Percentiles rank a stretch among this genome's conserved stretches.
Evolutionary conservation across 2,113 vertebrate genomes (phyloP).

Genomic region (Tichodroma muraria): DNA sequence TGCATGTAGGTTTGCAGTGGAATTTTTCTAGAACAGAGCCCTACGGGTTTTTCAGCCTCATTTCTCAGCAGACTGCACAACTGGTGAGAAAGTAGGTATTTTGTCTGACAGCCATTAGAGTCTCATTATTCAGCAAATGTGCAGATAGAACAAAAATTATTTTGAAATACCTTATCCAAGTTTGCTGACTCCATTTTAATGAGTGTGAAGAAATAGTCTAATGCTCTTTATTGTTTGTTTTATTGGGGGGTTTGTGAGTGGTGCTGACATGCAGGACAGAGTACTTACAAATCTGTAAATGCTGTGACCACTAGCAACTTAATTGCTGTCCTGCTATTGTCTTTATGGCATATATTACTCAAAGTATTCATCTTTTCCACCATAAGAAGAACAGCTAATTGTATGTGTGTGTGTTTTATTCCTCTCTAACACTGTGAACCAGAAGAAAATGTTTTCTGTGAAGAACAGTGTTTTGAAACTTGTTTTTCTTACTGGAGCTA

Average conservation of each 20-base stretch:
- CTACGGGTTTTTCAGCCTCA: conserved; percentile 39
- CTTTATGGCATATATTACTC: background rate
- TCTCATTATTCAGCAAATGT: conserved; percentile 53
- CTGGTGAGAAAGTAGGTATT: conserved; percentile 27
- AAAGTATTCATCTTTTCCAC: background rate
- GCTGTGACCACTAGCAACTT: background rate
- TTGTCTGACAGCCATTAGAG: conserved; percentile 49
- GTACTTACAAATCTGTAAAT: background rate
- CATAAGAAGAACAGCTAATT: background rate
- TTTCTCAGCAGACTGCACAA: conserved; percentile 62
- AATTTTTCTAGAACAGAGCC: conserved; percentile 36
- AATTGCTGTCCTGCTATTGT: background rate
- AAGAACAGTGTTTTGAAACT: background rate
- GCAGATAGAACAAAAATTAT: conserved; percentile 30
- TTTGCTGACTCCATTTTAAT: conserved; percentile 10
- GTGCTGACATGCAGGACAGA: background rate
- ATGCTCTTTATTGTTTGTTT: background rate
- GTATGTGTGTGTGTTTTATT: background rate
- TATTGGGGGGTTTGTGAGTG: background rate
- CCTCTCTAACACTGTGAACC: background rate
- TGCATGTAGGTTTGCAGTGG: conserved; percentile 22
- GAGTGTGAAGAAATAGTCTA: conserved; percentile 4
- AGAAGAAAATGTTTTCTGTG: background rate
- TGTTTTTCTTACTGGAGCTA: background rate
- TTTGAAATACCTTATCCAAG: conserved; percentile 42